Conservation (phyloP, 2,113 vertebrate genomes). For the Chloroceryle aenea region DNA sequence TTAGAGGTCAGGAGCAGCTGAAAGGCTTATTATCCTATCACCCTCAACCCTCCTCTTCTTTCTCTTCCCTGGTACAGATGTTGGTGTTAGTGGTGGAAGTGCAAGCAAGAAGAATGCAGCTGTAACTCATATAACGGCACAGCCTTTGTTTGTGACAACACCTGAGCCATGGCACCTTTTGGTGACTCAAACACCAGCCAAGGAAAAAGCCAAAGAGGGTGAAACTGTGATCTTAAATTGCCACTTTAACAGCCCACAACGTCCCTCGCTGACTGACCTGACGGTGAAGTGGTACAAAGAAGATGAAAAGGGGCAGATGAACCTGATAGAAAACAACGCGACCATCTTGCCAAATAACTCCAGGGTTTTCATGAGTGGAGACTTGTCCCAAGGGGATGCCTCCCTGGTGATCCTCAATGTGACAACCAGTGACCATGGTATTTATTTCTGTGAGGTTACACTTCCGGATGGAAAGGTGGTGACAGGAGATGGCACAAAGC, state of each 20-base stretch:
- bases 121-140: neutral
- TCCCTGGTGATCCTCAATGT: slow-evolving; percentile 71
- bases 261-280: neutral
- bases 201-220: slow-evolving; percentile 74
- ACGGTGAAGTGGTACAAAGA: slow-evolving; percentile 70
- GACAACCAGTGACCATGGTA: slow-evolving; percentile 61
- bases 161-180: neutral
- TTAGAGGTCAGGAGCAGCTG: neutral
- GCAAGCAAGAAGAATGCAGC: neutral
- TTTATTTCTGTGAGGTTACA: slow-evolving; percentile 67
- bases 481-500: slow-evolving; percentile 71
- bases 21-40: neutral
- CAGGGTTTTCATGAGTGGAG: slow-evolving; percentile 57
- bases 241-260: neutral
- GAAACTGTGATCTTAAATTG: slow-evolving; percentile 70
- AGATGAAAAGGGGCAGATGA: slow-evolving; percentile 46
- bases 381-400: slow-evolving; percentile 57
- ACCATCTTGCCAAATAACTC: slow-evolving; percentile 36
- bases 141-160: neutral
- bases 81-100: neutral
- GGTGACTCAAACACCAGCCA: slow-evolving; percentile 63
- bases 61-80: slow-evolving; percentile 29
- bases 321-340: slow-evolving; percentile 58
- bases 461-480: neutral
- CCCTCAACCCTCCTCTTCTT: neutral